These are phyloP conservation scores for Oryctes rhinoceros DNA, from an alignment of 1,140 invertebrate species.

Conservation along the genomic window DNA sequence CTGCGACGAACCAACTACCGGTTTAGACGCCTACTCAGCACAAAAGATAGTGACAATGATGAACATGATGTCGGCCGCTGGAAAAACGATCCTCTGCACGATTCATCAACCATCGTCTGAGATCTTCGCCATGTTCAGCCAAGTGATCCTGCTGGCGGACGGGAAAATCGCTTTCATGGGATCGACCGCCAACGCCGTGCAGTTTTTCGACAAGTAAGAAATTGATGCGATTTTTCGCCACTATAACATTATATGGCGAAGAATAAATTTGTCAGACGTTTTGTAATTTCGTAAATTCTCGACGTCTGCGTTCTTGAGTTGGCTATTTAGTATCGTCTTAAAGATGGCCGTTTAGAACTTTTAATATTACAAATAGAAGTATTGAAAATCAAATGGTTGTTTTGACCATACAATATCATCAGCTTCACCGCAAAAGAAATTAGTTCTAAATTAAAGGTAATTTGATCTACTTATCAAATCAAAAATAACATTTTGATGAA, in stretches of 20 bases:
- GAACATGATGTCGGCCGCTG: conserved; percentile 69
- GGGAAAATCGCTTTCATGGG: conserved; percentile 91
- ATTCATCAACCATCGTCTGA: conserved; percentile 98
- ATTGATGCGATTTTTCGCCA: not conserved
- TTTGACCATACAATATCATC: no score
- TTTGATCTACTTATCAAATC: no score
- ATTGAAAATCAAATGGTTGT: no score
- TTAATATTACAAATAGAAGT: no score
- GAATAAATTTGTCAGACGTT: no score
- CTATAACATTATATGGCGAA: not conserved
- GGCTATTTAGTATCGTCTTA: no score
- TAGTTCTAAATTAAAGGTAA: no score
- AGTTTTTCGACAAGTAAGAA: conserved; percentile 80
- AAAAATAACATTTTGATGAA: no score
- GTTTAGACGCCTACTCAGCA: conserved; percentile 92
- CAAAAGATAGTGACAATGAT: conserved; percentile 83
- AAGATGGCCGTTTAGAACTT: no score
- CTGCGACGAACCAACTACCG: conserved; percentile 96
- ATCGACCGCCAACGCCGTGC: conserved; percentile 72
- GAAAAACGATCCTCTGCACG: conserved; percentile 91
- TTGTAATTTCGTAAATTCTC: no score
- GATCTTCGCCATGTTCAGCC: conserved; percentile 88
- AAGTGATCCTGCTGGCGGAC: conserved; percentile 86
- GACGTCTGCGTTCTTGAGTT: no score
- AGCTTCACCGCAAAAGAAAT: no score